Conservation (phyloP, 2,888 invertebrate species). For the Rhynchonema sp. region DNA sequence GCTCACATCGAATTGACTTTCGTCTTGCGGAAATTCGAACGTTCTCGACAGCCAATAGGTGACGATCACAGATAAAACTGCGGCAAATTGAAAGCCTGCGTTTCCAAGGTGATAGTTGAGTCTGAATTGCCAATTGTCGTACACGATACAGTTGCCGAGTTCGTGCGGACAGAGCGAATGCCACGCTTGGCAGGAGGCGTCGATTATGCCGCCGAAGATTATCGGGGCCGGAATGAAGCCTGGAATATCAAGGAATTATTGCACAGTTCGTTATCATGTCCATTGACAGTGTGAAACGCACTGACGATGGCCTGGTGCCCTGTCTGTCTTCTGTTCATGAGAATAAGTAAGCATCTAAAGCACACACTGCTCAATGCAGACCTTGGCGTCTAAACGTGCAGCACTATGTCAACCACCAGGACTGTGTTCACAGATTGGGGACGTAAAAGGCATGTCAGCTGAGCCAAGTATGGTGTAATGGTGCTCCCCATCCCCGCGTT, state of each 20-base stretch:
- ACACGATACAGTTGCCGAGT: slow-evolving; percentile 17
- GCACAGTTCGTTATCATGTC: neutral
- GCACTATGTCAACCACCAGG: too few species aligned
- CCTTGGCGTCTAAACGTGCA: too few species aligned
- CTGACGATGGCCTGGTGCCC: too few species aligned
- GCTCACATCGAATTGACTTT: too few species aligned
- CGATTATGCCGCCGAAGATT: slow-evolving; percentile 16
- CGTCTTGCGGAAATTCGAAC: slow-evolving; percentile 8
- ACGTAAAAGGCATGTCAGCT: too few species aligned
- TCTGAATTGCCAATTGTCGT: slow-evolving; percentile 16
- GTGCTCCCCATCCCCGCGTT: too few species aligned
- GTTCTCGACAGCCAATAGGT: slow-evolving; percentile 3
- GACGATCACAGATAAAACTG: neutral
- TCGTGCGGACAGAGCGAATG: slow-evolving; percentile 14
- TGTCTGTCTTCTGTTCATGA: too few species aligned
- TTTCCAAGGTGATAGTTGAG: slow-evolving; percentile 15
- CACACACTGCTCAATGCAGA: too few species aligned
- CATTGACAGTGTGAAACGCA: too few species aligned
- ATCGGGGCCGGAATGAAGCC: slow-evolving; percentile 21
- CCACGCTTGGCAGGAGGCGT: slow-evolving; percentile 15
- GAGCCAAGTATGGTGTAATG: neutral
- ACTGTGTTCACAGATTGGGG: too few species aligned
- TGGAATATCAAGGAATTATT: neutral
- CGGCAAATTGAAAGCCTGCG: slow-evolving; percentile 9
- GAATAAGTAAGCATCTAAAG: too few species aligned